phyloP scores from a whole-genome alignment of 2,113 vertebrate genomes.

The Saccopteryx bilineata region DNA sequence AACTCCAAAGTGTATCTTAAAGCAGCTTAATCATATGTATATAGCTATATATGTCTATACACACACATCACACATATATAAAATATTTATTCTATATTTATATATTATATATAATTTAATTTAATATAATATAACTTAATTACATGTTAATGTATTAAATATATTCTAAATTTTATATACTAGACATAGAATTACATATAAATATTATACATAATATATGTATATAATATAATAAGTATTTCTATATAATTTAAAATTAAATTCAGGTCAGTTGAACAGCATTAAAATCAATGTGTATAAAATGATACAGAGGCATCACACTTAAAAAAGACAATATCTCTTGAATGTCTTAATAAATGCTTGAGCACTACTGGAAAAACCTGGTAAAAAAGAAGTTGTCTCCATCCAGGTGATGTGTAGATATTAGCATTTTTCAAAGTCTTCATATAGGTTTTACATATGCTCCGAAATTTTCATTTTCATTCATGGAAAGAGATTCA shows the following conservation, averaged over 20 bases:
- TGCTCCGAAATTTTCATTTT: neutral
- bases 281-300: neutral
- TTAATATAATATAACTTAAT: neutral
- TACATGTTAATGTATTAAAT: neutral
- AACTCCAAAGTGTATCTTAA: neutral
- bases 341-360: neutral
- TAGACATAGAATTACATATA: neutral
- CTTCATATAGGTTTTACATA: neutral
- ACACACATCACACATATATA: neutral
- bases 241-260: neutral
- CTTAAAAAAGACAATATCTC: neutral
- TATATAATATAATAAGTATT: neutral
- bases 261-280: neutral
- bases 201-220: neutral
- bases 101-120: neutral
- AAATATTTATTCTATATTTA: neutral
- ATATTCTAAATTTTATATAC: neutral
- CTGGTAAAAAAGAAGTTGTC: neutral
- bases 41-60: neutral
- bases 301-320: no score
- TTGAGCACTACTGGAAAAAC: neutral
- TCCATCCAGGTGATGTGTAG: neutral
- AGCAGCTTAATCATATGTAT: neutral
- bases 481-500: neutral
- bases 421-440: neutral